phyloP scores from a whole-genome alignment of 2,113 vertebrate genomes.

The Zosterops pallidus region DNA sequence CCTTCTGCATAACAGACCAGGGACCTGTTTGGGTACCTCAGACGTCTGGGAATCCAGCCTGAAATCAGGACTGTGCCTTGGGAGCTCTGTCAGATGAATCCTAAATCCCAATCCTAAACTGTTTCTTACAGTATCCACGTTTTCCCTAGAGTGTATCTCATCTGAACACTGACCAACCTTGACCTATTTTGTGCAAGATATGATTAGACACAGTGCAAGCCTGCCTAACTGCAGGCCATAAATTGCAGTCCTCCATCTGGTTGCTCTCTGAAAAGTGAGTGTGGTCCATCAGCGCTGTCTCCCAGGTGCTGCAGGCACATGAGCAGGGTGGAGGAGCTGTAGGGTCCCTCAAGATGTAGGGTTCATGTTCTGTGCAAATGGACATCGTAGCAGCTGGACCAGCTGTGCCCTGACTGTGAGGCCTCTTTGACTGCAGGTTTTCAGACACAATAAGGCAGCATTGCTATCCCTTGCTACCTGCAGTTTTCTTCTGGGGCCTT shows the following conservation, averaged over 20 bases:
- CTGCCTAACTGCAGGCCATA: slow-evolving; percentile 39
- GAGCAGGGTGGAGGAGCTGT: not conserved
- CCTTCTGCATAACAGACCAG: not conserved
- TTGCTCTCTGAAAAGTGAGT: not conserved
- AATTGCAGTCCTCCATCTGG: slow-evolving; percentile 42
- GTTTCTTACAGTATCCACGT: not conserved
- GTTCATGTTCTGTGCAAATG: fast-evolving
- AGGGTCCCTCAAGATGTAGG: not conserved
- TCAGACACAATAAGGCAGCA: not conserved
- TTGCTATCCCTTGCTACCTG: not conserved
- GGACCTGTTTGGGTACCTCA: not conserved
- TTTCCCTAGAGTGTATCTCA: slow-evolving; percentile 26
- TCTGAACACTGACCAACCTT: slow-evolving; percentile 13
- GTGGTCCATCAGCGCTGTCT: not conserved
- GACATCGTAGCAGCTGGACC: not conserved
- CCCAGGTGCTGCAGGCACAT: not conserved
- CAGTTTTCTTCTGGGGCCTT: not conserved
- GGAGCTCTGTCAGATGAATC: slow-evolving; percentile 5
- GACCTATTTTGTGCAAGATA: slow-evolving; percentile 36
- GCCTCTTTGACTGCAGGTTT: not conserved
- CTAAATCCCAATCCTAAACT: not conserved
- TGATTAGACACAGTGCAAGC: slow-evolving; percentile 53
- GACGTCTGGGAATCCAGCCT: not conserved
- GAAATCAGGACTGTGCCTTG: not conserved
- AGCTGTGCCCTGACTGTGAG: not conserved